Evolutionary conservation across 1,140 invertebrate species (phyloP), one percentile per base, ranked within the genome.

Genomic region (Brachionus rubens): DNA sequence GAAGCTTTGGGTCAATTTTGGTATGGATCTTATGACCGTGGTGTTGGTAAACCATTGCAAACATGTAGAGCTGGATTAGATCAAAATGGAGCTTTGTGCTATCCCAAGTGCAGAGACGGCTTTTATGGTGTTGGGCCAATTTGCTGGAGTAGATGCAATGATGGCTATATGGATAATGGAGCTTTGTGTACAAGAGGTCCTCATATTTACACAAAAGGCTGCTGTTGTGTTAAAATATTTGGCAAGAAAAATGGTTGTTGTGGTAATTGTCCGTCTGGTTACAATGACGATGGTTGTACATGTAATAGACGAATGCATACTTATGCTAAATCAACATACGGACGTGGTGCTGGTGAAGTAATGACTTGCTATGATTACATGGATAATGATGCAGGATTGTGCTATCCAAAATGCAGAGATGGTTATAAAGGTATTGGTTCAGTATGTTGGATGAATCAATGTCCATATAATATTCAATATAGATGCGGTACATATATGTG

Each of bases 351-450:
- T 41, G 59, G 59, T 43, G 59, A 43, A 24, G n/a, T 21, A 21
- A 43, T 65, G 40, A 46, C 21, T 12, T 65, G 59, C 26, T n/a
- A n/a, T 16, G 56, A 36, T 33, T 14, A 33, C 7, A 36, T 62
- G 56, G 36, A 67, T 14, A 16, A 67, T 26, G 26, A 26, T 67
- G 62, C 40, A 26, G 40, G 10, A 24, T 33, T 67, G 4, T 67
- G 62, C 4, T 67, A 67, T 67, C 62, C 62, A 46, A 7, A 10
- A 67, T 67, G 62, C 28, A 43, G 62, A 46, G 16, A 21, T 24
- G 62, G 62, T 26, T 67, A 46, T 43, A 67, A 67, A 46, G 62
- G 62, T 26, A 46, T 67, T 28, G 62, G 62, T 43, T 41, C 62
- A 26, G 62, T 67, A 7, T 67, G 62, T 16, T 67, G 62, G 62